phyloP scores from a whole-genome alignment of 1,140 invertebrate genomes.

The Oppia nitens region DNA sequence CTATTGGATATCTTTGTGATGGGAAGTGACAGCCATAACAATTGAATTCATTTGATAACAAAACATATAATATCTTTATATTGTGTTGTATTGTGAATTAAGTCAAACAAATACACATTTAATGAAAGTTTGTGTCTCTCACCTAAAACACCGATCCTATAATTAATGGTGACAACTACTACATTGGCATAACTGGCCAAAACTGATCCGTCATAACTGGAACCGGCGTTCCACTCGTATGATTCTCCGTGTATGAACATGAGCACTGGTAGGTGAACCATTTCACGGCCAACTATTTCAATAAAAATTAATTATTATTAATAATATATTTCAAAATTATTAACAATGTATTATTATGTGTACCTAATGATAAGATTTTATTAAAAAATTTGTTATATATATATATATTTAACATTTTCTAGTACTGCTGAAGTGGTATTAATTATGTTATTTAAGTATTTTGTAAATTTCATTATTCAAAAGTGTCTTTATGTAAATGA shows the following conservation, averaged over 20 bases:
- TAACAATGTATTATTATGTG: too few relatives aligned
- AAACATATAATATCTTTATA: too few relatives aligned
- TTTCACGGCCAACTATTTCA: constrained; percentile 19
- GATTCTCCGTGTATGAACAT: constrained; percentile 92
- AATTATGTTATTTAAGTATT: neutral
- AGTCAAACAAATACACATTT: neutral
- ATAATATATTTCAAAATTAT: too few relatives aligned
- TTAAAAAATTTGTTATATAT: too few relatives aligned
- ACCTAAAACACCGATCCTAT: constrained; percentile 87
- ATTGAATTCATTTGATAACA: too few relatives aligned
- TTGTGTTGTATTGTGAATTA: too few relatives aligned
- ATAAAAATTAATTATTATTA: too few relatives aligned
- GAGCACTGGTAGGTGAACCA: constrained; percentile 48
- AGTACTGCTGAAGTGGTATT: neutral
- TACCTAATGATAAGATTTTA: too few relatives aligned
- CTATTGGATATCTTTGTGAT: too few relatives aligned
- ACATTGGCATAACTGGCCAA: constrained; percentile 80
- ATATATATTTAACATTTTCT: constrained; percentile 12
- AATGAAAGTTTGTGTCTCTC: neutral
- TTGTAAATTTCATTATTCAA: neutral
- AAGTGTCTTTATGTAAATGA: too few relatives aligned
- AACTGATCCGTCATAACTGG: constrained; percentile 84
- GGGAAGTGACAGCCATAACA: too few relatives aligned
- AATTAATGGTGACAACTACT: constrained; percentile 94
- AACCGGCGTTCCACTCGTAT: constrained; percentile 89